phyloP scores from a whole-genome alignment of 2,797 vertebrate genomes.

The Aphelocoma californica region DNA sequence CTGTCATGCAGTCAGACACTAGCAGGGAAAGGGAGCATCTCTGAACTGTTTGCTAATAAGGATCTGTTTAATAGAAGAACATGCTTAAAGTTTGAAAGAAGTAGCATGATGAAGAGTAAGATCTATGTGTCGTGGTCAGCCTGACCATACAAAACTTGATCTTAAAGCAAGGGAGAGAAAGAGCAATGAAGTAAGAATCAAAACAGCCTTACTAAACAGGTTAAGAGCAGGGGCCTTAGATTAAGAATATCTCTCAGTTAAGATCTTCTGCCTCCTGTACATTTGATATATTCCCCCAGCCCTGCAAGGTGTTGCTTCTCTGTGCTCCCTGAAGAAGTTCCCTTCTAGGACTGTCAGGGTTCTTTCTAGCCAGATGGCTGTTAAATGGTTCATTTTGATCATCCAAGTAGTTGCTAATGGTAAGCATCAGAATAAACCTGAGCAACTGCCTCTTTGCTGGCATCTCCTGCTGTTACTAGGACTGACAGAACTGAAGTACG shows the following conservation, averaged over 20 bases:
- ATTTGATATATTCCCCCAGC: not conserved
- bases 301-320: not conserved
- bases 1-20: not conserved
- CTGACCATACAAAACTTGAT: not conserved
- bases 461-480: not conserved
- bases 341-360: not conserved
- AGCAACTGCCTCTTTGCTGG: not conserved
- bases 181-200: not conserved
- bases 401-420: not conserved
- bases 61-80: not conserved
- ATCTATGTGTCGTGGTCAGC: not conserved
- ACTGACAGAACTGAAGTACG: not conserved
- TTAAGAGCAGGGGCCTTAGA: not conserved
- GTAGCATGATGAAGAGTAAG: not conserved
- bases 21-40: not conserved
- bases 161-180: not conserved
- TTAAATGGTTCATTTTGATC: not conserved
- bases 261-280: not conserved
- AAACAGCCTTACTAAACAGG: not conserved
- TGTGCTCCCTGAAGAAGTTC: not conserved
- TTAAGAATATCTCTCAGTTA: not conserved
- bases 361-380: not conserved
- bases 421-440: not conserved
- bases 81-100: not conserved
- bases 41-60: not conserved